Conservation (phyloP, 2,113 vertebrate genomes). For the Rostratula benghalensis region DNA sequence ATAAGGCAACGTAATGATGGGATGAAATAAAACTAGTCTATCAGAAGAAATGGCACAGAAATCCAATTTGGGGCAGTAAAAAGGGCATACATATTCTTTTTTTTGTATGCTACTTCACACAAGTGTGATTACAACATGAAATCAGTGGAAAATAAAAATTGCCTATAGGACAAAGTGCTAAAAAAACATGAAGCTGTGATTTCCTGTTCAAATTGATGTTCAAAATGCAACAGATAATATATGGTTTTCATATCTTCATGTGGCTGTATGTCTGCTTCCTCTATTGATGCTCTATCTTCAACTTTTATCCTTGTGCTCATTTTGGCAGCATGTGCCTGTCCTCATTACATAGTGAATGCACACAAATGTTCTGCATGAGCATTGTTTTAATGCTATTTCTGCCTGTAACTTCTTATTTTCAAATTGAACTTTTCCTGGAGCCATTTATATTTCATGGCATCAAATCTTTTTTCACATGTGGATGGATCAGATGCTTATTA, state of each 20-base stretch:
- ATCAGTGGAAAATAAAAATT: conserved; percentile 28
- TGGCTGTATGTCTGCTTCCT: background rate
- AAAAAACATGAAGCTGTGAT: background rate
- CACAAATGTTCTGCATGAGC: background rate
- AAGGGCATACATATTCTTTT: background rate
- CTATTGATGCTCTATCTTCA: background rate
- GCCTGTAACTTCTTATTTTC: background rate
- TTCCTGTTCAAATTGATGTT: background rate
- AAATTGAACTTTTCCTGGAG: background rate
- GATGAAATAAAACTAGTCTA: background rate
- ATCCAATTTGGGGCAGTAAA: background rate
- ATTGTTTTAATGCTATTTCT: background rate
- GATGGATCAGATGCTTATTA: background rate
- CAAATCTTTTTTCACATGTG: background rate
- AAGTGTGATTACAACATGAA: background rate
- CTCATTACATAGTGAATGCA: background rate
- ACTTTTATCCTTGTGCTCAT: accelerated
- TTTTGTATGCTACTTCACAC: background rate
- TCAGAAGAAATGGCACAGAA: conserved; percentile 4
- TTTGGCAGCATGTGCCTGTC: background rate
- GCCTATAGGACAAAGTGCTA: background rate
- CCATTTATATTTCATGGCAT: background rate
- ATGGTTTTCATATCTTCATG: background rate
- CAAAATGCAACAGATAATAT: background rate
- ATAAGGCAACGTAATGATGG: background rate